phyloP scores from a whole-genome alignment of 2,113 vertebrate genomes.

The Anoura caudifer region DNA sequence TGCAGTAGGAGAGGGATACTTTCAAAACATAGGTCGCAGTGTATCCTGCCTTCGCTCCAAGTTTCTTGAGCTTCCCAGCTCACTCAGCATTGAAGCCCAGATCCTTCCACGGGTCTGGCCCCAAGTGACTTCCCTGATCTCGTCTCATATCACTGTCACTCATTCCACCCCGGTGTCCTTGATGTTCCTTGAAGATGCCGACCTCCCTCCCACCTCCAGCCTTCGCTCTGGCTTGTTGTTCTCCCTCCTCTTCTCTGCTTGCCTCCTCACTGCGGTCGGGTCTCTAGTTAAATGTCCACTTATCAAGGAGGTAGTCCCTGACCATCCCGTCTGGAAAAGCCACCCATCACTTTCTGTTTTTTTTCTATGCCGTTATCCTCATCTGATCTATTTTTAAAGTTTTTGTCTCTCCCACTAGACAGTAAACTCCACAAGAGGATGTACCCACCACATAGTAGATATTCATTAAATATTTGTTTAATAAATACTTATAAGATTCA shows the following conservation, averaged over 20 bases:
- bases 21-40: background rate
- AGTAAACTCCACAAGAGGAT: background rate
- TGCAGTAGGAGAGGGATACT: background rate
- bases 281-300: background rate
- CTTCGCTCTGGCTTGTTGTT: background rate
- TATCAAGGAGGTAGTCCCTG: background rate
- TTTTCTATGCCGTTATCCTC: background rate
- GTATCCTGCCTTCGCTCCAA: background rate
- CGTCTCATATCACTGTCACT: rapidly evolving
- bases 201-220: background rate
- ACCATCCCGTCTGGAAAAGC: background rate
- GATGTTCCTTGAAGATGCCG: background rate
- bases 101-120: too few relatives aligned
- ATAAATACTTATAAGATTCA: background rate
- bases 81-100: background rate
- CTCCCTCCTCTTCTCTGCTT: background rate
- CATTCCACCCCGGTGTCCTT: background rate
- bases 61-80: background rate
- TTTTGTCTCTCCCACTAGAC: background rate
- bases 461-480: background rate
- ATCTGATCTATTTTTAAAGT: background rate
- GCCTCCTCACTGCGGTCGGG: background rate
- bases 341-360: background rate
- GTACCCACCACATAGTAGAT: background rate
- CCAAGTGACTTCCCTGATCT: background rate